Evolutionary conservation across 2,888 invertebrate genomes (phyloP).

Genomic region (Gandaritis pyraliata): DNA sequence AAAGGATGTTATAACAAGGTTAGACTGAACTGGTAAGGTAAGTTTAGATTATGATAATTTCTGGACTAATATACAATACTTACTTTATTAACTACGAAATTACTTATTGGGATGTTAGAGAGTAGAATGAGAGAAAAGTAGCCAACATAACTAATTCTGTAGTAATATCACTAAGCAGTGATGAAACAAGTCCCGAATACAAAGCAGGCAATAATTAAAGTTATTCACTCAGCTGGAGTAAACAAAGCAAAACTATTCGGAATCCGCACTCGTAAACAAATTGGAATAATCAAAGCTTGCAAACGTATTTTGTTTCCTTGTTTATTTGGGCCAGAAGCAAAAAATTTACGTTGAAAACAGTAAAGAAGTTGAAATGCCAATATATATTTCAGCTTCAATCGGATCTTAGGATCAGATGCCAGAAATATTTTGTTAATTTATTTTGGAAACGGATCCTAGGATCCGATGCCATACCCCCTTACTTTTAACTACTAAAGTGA

Average conservation of each 20-base stretch:
- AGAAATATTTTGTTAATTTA: too few relatives aligned
- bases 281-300: constrained; percentile 33
- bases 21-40: constrained; percentile 11
- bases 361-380: too few relatives aligned
- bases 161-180: constrained; percentile 38
- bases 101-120: not conserved
- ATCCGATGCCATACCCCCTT: too few relatives aligned
- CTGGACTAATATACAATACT: not conserved
- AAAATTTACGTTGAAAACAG: not conserved
- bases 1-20: constrained; percentile 23
- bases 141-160: constrained; percentile 19
- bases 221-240: constrained; percentile 55
- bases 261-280: constrained; percentile 40
- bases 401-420: too few relatives aligned
- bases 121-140: not conserved
- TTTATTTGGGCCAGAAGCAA: constrained; percentile 28
- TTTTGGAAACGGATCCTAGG: too few relatives aligned
- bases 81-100: not conserved
- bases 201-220: constrained; percentile 54
- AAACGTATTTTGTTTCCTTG: constrained; percentile 17
- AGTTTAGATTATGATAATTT: not conserved
- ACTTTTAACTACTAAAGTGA: too few relatives aligned
- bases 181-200: constrained; percentile 50
- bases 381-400: too few relatives aligned
- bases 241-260: constrained; percentile 51